These are phyloP conservation scores for Nemopilema nomurai DNA, from an alignment of 30 jellyfish, hydroid and myxozoan species.

Conservation along the genomic window DNA sequence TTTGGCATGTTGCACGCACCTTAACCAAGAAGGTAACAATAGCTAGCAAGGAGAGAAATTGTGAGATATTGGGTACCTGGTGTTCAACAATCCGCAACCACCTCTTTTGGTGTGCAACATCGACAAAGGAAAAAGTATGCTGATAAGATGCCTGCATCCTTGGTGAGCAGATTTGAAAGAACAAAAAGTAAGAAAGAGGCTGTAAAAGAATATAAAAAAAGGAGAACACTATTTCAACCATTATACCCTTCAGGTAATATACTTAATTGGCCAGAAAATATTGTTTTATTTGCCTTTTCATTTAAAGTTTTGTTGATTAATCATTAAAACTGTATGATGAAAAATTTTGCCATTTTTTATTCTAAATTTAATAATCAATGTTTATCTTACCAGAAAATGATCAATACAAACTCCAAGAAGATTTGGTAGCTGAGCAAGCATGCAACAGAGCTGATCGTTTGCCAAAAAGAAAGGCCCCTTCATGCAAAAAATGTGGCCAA, in stretches of 20 bases:
- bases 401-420: background rate
- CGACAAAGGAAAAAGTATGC: constrained; percentile 2
- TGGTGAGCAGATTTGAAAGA: background rate
- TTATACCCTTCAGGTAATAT: background rate
- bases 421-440: too few relatives aligned
- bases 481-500: background rate
- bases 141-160: background rate
- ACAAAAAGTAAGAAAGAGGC: background rate
- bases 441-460: too few relatives aligned
- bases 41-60: background rate
- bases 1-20: constrained; percentile 50
- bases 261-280: background rate
- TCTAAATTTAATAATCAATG: background rate
- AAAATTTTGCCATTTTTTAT: background rate
- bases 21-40: constrained; percentile 16
- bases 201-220: background rate
- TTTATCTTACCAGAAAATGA: background rate
- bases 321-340: background rate
- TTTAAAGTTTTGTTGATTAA: background rate
- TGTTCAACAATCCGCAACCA: background rate
- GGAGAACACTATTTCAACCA: background rate
- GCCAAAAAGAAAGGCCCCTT: background rate
- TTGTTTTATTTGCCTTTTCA: background rate
- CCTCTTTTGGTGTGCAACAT: constrained; percentile 8
- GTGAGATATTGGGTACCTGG: constrained; percentile 13